These are phyloP conservation scores for Myathropa florea DNA, from an alignment of 2,888 invertebrate genomes.

Conservation along the genomic window DNA sequence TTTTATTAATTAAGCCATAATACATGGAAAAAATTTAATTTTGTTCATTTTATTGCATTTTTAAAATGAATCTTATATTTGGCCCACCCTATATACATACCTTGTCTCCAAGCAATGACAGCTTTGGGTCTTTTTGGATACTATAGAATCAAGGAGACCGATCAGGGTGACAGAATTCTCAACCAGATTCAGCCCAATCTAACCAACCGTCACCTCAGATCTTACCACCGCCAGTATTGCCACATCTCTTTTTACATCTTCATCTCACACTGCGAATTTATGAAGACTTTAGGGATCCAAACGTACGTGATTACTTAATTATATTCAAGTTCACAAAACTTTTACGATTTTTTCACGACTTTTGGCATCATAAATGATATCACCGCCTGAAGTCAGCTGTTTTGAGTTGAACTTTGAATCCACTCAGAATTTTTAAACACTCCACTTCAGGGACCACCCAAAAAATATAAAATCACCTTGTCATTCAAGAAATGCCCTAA, in stretches of 20 bases:
- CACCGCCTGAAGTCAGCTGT: background rate
- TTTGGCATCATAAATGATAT: background rate
- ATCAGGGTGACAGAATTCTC: no score
- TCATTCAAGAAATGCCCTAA: background rate
- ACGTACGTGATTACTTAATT: background rate
- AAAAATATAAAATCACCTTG: background rate
- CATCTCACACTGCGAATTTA: background rate
- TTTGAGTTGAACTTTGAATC: background rate
- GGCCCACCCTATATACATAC: no score
- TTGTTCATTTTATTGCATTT: no score
- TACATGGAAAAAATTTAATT: no score
- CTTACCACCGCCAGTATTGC: no score
- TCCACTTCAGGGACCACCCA: background rate
- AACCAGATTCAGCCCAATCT: no score
- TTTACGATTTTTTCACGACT: background rate
- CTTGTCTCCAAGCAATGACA: no score
- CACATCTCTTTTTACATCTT: background rate
- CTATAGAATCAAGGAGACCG: no score
- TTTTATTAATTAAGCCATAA: no score
- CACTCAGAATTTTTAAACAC: background rate
- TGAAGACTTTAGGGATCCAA: background rate
- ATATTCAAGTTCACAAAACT: background rate
- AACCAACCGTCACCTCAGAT: no score
- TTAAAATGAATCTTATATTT: no score
- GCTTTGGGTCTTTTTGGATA: no score